These are phyloP conservation scores for Columba janthina DNA, from an alignment of 2,113 vertebrate genomes.

Conservation along the genomic window DNA sequence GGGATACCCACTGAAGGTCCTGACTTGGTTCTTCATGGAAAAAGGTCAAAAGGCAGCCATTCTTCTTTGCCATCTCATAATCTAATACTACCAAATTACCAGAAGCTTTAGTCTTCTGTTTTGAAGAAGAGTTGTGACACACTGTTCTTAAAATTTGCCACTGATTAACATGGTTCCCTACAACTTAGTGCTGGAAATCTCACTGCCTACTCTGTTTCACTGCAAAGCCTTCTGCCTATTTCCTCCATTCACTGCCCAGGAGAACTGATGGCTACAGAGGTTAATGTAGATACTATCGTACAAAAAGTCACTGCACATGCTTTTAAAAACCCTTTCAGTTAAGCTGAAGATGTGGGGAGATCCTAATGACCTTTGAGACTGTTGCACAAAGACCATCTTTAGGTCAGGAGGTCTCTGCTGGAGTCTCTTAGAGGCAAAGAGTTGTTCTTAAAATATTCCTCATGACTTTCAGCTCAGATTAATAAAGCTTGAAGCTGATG, in stretches of 20 bases:
- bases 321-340: background rate
- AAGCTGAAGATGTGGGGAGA: background rate
- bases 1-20: background rate
- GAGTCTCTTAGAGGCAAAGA: background rate
- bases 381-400: background rate
- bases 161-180: background rate
- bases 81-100: background rate
- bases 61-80: background rate
- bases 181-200: fast-evolving
- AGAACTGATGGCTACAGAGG: background rate
- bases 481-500: background rate
- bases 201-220: background rate
- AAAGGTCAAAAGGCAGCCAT: background rate
- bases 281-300: fast-evolving
- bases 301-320: background rate
- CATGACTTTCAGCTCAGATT: background rate
- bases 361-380: background rate
- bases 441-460: background rate
- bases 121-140: background rate
- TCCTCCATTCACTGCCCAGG: fast-evolving
- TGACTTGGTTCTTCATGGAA: background rate
- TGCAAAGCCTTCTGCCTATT: fast-evolving
- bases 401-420: background rate
- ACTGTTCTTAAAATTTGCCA: background rate
- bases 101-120: background rate